Evolutionary conservation across 2,888 invertebrate species (phyloP).

Genomic region (Labia minor): DNA sequence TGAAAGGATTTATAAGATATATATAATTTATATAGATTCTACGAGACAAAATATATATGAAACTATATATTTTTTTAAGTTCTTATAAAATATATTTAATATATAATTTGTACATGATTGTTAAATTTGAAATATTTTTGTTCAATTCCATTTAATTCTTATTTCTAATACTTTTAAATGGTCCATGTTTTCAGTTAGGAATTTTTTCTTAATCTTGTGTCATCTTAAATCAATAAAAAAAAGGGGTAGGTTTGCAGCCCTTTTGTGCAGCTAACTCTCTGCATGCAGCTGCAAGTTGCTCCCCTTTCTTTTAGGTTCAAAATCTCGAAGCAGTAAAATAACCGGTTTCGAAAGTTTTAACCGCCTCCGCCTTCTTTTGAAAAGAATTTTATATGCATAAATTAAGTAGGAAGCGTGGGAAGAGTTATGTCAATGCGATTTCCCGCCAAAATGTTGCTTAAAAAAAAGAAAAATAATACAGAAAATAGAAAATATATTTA

Average conservation of each 20-base stretch:
- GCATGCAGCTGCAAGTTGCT: slow-evolving; percentile 18
- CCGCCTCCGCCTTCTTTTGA: slow-evolving; percentile 19
- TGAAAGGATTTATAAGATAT: no score
- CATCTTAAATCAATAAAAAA: background rate
- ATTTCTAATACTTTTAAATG: background rate
- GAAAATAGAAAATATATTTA: background rate
- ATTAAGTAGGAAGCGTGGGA: background rate
- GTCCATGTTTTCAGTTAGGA: background rate
- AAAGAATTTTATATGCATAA: slow-evolving; percentile 14
- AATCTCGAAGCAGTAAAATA: slow-evolving; percentile 19
- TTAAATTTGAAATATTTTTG: no score
- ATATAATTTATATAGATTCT: no score
- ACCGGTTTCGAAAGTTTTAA: slow-evolving; percentile 20
- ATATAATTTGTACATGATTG: no score
- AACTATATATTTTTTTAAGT: no score
- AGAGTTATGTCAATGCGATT: background rate
- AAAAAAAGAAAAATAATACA: background rate
- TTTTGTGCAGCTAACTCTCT: background rate
- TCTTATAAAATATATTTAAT: no score
- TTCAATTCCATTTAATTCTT: no score
- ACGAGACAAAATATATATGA: no score
- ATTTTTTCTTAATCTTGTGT: background rate
- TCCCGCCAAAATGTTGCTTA: background rate
- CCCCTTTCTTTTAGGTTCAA: slow-evolving; percentile 15
- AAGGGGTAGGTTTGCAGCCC: background rate